A percentile compares a stretch with the other conserved stretches of the same genome.
Conservation (phyloP, 64 coral and sea anemone genomes). For the Actinia equina region DNA sequence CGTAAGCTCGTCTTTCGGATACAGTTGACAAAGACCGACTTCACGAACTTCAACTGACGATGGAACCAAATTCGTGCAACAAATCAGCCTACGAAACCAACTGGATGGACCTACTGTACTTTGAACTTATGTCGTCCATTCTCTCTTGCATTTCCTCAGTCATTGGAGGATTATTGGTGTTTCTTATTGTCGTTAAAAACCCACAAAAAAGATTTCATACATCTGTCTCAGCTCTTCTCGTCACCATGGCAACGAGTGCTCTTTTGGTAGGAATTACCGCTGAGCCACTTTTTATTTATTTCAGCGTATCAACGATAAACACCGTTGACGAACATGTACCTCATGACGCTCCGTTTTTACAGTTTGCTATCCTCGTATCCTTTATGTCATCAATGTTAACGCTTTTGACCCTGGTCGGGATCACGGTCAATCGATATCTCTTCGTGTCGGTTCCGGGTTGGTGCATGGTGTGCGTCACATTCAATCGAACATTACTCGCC, state of each 20-base stretch:
- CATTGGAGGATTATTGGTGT: neutral
- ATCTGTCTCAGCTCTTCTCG: neutral
- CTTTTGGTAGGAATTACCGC: constrained; percentile 8
- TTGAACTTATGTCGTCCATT: constrained; percentile 6
- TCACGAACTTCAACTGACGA: neutral
- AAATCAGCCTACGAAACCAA: neutral
- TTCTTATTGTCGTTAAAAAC: constrained; percentile 18
- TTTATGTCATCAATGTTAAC: constrained; percentile 16
- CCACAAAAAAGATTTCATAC: neutral
- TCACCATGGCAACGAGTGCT: constrained; percentile 17
- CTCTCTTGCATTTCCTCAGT: neutral
- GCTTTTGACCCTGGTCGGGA: neutral
- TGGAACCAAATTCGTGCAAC: neutral
- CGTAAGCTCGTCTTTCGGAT: too few species aligned
- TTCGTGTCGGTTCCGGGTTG: constrained; percentile 4
- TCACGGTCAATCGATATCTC: constrained; percentile 25
- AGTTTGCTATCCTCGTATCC: neutral
- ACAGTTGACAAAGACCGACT: too few species aligned
- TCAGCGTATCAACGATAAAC: constrained; percentile 1
- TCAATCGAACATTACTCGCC: constrained; percentile 16
- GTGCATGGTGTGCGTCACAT: neutral
- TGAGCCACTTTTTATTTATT: constrained; percentile 6
- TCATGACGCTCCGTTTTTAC: neutral
- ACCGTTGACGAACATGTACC: neutral
- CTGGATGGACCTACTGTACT: constrained; percentile 10